These are phyloP conservation scores for Tangara arthus DNA, from an alignment of 2,797 vertebrate genomes.

Conservation along the genomic window DNA sequence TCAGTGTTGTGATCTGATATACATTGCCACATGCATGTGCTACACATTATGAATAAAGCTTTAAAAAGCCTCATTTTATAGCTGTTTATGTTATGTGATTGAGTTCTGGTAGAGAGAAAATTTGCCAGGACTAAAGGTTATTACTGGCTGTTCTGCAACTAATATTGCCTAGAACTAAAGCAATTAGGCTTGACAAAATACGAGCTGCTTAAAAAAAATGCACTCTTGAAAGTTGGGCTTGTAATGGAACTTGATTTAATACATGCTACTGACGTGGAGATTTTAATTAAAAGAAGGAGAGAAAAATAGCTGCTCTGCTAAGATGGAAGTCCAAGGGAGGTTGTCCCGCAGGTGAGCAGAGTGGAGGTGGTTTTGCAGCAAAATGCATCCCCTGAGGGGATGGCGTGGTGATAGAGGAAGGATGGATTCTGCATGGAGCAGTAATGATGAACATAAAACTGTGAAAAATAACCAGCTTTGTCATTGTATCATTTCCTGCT, in stretches of 20 bases:
- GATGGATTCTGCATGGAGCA: background rate
- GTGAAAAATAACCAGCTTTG: background rate
- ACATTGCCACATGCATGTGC: conserved; percentile 74
- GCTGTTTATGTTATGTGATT: conserved; percentile 79
- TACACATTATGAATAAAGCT: conserved; percentile 78
- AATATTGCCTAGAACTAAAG: conserved; percentile 74
- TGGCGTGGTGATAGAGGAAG: background rate
- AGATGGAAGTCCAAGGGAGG: background rate
- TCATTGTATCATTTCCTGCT: background rate
- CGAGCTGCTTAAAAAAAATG: conserved; percentile 44
- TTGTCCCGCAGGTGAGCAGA: background rate
- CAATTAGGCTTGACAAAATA: conserved; percentile 74
- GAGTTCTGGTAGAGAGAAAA: conserved; percentile 71
- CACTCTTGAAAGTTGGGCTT: conserved; percentile 3
- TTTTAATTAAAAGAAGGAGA: conserved; percentile 54
- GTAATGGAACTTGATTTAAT: conserved; percentile 57
- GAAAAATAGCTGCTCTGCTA: background rate
- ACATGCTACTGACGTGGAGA: conserved; percentile 39
- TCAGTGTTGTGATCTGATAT: conserved; percentile 50
- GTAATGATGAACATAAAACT: background rate
- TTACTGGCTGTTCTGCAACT: conserved; percentile 75
- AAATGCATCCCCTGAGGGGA: background rate
- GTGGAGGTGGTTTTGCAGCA: rapidly evolving
- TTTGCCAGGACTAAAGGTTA: conserved; percentile 79
- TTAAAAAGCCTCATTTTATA: conserved; percentile 77